phyloP scores from a whole-genome alignment of 2,888 invertebrate species.

The Omphaloscelis lunosa region DNA sequence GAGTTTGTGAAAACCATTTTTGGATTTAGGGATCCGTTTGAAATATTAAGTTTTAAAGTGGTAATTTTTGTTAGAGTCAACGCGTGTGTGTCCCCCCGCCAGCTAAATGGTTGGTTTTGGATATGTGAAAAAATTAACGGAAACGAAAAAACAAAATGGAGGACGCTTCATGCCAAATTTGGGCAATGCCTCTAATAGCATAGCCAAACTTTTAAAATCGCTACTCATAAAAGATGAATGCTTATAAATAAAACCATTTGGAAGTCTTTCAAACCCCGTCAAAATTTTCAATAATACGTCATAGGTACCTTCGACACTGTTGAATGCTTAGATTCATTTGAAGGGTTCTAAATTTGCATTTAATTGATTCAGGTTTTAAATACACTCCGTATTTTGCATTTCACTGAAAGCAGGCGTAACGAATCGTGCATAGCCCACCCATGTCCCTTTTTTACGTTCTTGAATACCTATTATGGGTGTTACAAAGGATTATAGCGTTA shows the following conservation, averaged over 20 bases:
- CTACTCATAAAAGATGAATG: conserved; percentile 20
- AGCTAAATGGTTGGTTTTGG: too few relatives aligned
- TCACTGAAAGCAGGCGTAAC: background rate
- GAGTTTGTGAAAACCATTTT: too few relatives aligned
- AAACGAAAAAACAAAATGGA: conserved; percentile 61
- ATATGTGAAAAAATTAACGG: too few relatives aligned
- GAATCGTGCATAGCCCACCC: conserved; percentile 27
- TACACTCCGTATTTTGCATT: conserved; percentile 21
- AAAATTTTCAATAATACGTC: background rate
- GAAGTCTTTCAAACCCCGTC: conserved; percentile 8
- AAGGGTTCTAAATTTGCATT: conserved; percentile 41
- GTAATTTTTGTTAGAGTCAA: too few relatives aligned
- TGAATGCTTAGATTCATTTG: conserved; percentile 17
- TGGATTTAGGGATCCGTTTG: too few relatives aligned
- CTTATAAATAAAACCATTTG: conserved; percentile 7
- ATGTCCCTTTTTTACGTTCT: conserved; percentile 16
- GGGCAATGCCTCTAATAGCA: conserved; percentile 37
- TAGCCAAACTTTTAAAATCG: conserved; percentile 30
- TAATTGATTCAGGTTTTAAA: conserved; percentile 29
- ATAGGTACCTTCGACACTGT: background rate
- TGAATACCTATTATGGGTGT: background rate
- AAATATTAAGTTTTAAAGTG: too few relatives aligned
- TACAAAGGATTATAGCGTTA: conserved; percentile 10
- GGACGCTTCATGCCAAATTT: conserved; percentile 55
- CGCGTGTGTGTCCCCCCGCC: too few relatives aligned